A percentile compares a stretch with the other conserved stretches of the same genome.
phyloP scores from a whole-genome alignment of 2,113 vertebrate species.

The Solenodon paradoxus region DNA sequence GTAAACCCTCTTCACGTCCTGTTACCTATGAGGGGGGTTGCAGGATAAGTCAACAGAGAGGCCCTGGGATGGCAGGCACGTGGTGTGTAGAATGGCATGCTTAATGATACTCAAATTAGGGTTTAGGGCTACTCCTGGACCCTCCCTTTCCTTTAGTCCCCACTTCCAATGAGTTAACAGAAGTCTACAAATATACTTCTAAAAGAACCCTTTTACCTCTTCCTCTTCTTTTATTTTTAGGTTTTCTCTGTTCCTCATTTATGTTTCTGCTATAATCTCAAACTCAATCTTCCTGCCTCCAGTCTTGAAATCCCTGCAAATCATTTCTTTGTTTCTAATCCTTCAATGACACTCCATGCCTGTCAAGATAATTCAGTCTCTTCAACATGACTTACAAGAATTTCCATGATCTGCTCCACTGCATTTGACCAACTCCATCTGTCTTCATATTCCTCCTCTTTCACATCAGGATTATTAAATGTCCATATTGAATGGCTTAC shows the following conservation, averaged over 20 bases:
- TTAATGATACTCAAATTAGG: neutral
- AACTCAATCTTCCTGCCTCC: neutral
- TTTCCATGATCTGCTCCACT: neutral
- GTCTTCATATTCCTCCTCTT: neutral
- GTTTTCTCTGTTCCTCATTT: neutral
- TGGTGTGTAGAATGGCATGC: accelerated
- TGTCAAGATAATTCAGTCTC: neutral
- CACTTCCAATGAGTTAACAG: neutral
- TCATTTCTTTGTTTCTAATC: neutral
- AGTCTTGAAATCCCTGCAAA: neutral
- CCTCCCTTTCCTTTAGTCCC: neutral
- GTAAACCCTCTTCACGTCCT: neutral
- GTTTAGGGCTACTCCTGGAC: neutral
- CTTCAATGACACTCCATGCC: neutral
- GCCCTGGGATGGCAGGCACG: neutral
- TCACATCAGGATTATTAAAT: neutral
- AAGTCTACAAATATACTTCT: neutral
- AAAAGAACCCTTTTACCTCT: neutral
- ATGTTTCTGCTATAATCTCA: neutral
- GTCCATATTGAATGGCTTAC: neutral
- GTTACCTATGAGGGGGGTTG: too few relatives aligned
- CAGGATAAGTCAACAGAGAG: neutral
- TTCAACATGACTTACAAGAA: neutral
- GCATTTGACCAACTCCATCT: neutral
- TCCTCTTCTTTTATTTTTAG: neutral